phyloP scores from a whole-genome alignment of 2,113 vertebrate genomes.

The Deroptyus accipitrinus region DNA sequence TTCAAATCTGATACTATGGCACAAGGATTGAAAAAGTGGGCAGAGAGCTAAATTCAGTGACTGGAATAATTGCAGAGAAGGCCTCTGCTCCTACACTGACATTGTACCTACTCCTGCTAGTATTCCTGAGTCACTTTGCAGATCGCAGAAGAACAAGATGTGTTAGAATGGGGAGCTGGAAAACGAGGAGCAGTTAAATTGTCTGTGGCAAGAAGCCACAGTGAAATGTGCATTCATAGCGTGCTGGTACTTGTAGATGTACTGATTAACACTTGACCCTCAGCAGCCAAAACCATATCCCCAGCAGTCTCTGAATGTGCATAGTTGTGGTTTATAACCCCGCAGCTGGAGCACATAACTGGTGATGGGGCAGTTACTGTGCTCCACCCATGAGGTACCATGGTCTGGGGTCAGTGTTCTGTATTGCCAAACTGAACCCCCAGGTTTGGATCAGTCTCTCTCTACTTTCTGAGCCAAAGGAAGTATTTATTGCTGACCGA shows the following conservation, averaged over 20 bases:
- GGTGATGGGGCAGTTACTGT: background rate
- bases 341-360: background rate
- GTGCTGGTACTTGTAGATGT: background rate
- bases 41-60: background rate
- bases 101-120: background rate
- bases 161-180: background rate
- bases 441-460: background rate
- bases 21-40: background rate
- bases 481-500: background rate
- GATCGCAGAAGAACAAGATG: background rate
- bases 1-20: background rate
- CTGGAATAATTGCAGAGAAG: background rate
- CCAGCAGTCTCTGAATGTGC: background rate
- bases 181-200: background rate
- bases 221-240: background rate
- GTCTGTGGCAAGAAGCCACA: background rate
- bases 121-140: background rate
- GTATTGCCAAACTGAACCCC: background rate
- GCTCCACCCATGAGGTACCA: fast-evolving
- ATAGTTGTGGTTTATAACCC: background rate
- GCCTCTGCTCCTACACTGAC: background rate
- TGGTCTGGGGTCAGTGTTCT: background rate
- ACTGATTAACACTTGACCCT: background rate
- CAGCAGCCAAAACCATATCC: background rate
- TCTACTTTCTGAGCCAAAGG: background rate